Percentiles rank a stretch among this genome's conserved stretches.
Conservation (phyloP, 2,113 vertebrate genomes). For the Tichodroma muraria region DNA sequence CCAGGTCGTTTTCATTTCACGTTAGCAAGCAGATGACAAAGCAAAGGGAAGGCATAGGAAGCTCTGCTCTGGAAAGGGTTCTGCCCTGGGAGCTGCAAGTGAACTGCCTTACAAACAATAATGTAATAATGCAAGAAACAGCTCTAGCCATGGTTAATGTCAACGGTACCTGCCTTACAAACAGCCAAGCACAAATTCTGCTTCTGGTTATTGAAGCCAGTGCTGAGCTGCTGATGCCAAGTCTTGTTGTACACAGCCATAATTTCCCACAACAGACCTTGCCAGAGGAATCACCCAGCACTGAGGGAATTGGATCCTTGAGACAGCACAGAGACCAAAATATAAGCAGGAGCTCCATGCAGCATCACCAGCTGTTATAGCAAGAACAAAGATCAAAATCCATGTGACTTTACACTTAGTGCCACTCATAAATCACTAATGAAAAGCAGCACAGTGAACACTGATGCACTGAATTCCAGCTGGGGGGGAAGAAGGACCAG, state of each 20-base stretch:
- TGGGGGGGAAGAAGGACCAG: neutral
- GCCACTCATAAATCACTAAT: neutral
- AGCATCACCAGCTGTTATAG: neutral
- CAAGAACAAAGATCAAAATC: neutral
- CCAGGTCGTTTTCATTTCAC: neutral
- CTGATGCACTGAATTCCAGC: neutral
- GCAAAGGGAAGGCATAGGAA: neutral
- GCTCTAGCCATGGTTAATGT: neutral
- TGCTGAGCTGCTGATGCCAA: neutral
- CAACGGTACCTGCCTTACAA: neutral
- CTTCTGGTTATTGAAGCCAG: neutral
- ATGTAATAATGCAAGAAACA: neutral
- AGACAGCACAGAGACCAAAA: neutral
- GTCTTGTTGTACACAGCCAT: neutral
- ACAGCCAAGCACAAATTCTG: neutral
- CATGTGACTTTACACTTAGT: neutral
- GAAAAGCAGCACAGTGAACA: neutral
- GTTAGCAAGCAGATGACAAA: neutral
- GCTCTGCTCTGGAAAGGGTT: neutral
- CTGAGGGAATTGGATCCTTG: neutral
- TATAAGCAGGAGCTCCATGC: neutral
- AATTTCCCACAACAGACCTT: neutral
- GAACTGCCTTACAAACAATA: neutral
- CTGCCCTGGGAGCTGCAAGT: neutral
- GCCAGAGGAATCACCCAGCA: neutral